phyloP scores from a whole-genome alignment of 2,888 invertebrate species.

The Trissonchulus sp. region DNA sequence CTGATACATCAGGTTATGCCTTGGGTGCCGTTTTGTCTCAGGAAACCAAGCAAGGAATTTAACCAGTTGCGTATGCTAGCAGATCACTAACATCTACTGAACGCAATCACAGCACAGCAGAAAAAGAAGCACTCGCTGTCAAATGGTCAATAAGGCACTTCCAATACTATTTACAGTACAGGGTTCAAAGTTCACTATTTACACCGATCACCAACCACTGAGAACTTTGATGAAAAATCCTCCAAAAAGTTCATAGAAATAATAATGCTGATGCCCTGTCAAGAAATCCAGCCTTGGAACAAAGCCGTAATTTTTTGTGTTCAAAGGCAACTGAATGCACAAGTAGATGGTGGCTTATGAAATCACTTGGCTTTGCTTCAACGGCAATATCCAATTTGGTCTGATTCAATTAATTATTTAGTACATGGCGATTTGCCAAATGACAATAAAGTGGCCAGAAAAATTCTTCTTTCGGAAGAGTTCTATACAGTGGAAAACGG shows the following conservation, averaged over 20 bases:
- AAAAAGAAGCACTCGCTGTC: neutral
- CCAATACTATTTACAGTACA: neutral
- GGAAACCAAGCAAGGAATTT: neutral
- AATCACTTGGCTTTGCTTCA: too few relatives aligned
- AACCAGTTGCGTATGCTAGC: neutral
- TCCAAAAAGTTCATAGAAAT: neutral
- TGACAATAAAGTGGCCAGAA: too few relatives aligned
- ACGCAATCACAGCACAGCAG: neutral
- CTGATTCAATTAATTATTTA: too few relatives aligned
- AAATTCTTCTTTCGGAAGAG: too few relatives aligned
- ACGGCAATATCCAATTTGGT: too few relatives aligned
- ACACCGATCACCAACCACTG: slow-evolving; percentile 17
- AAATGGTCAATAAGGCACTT: neutral
- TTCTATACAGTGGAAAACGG: too few relatives aligned
- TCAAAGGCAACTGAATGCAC: too few relatives aligned
- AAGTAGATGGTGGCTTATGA: too few relatives aligned
- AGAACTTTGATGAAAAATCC: neutral
- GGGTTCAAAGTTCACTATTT: neutral
- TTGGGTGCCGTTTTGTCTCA: neutral
- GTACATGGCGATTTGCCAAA: too few relatives aligned
- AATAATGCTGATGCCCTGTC: slow-evolving; percentile 17
- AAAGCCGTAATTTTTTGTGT: too few relatives aligned
- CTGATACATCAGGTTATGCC: neutral
- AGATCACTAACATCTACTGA: neutral
- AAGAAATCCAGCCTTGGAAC: neutral